Conservation (phyloP, 1,140 invertebrate genomes). For the Oppia nitens region DNA sequence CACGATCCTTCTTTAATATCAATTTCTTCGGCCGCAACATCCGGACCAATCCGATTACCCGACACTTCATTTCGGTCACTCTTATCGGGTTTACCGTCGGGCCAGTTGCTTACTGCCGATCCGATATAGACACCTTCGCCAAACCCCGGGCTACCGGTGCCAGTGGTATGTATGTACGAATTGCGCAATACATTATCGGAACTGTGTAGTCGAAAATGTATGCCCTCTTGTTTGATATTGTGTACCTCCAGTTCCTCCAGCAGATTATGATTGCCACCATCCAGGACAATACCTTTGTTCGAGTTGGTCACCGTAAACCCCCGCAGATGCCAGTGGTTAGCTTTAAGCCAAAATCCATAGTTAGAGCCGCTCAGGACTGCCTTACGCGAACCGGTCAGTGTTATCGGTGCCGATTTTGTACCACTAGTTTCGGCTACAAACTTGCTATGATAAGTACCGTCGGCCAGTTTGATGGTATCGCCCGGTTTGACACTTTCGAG, state of each 20-base stretch:
- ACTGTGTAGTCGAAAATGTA: background rate
- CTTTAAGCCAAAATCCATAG: background rate
- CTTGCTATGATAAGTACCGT: background rate
- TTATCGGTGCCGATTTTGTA: background rate
- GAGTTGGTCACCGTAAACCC: conserved; percentile 2
- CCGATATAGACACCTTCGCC: conserved; percentile 7
- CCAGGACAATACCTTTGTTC: conserved; percentile 1
- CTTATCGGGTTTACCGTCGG: background rate
- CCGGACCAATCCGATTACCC: background rate
- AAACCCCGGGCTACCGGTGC: background rate
- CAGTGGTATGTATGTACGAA: background rate
- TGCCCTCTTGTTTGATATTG: conserved; percentile 1
- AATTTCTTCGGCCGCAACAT: conserved; percentile 1
- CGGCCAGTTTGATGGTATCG: conserved; percentile 3
- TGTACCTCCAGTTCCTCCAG: background rate
- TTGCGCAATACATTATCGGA: background rate
- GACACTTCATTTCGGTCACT: background rate
- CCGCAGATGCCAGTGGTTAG: background rate
- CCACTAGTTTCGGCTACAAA: background rate
- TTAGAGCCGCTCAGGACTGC: background rate
- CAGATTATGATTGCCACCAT: background rate
- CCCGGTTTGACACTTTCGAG: background rate
- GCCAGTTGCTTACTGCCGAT: background rate
- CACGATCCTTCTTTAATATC: conserved; percentile 1
- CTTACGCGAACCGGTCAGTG: background rate